phyloP scores from a whole-genome alignment of 2,888 invertebrate species.

The Pheosia tremula region DNA sequence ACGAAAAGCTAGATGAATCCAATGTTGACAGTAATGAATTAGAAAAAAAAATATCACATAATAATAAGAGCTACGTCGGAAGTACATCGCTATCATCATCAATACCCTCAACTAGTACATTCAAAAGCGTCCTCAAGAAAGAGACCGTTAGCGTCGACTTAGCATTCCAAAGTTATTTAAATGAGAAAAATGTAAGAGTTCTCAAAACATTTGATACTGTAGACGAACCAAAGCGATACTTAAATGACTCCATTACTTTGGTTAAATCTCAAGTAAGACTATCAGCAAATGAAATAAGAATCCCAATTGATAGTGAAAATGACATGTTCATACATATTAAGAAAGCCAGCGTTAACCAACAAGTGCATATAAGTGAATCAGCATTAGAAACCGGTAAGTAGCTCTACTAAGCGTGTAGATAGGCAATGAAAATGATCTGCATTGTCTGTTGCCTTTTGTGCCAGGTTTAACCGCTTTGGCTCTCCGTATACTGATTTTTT shows the following conservation, averaged over 20 bases:
- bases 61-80: slow-evolving; percentile 2
- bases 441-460: no score
- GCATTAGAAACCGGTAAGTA: slow-evolving; percentile 3
- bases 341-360: slow-evolving; percentile 28
- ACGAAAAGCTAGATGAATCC: background rate
- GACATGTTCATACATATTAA: slow-evolving; percentile 52
- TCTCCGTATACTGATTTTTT: no score
- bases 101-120: slow-evolving; percentile 13
- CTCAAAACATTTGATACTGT: slow-evolving; percentile 52
- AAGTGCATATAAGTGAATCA: slow-evolving; percentile 26
- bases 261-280: slow-evolving; percentile 49
- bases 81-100: slow-evolving; percentile 6
- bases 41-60: background rate
- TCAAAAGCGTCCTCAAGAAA: slow-evolving; percentile 20
- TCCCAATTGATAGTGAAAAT: slow-evolving; percentile 55
- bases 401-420: no score
- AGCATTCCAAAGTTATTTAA: slow-evolving; percentile 54
- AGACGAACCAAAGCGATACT: slow-evolving; percentile 26
- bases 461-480: no score
- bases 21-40: slow-evolving; percentile 2
- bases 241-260: slow-evolving; percentile 44
- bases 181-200: slow-evolving; percentile 50
- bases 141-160: slow-evolving; percentile 44
- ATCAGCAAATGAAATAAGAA: slow-evolving; percentile 46
- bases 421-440: no score